Conservation (phyloP, 2,888 invertebrate species). For the Copidosoma aretas region DNA sequence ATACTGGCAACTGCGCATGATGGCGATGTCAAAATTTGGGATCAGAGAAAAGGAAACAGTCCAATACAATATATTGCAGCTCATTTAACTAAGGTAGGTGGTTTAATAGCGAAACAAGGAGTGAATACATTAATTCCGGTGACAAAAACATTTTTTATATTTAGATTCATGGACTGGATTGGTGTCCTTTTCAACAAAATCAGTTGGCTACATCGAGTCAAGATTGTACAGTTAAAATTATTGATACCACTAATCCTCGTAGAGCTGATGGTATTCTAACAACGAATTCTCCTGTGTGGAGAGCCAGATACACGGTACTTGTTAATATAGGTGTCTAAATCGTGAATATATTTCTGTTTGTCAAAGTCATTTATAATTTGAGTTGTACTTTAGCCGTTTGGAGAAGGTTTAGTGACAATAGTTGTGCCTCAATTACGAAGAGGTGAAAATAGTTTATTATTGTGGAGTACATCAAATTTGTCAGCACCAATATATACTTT, state of each 20-base stretch:
- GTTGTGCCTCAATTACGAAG: constrained; percentile 89
- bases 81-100: constrained; percentile 72
- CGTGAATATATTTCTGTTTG: constrained; percentile 1
- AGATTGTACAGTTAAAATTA: constrained; percentile 94
- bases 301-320: constrained; percentile 83
- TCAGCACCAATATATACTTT: constrained; percentile 86
- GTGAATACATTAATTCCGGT: background rate
- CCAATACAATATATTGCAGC: constrained; percentile 94
- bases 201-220: constrained; percentile 92
- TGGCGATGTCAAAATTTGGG: constrained; percentile 95
- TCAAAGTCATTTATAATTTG: constrained; percentile 20
- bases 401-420: constrained; percentile 88
- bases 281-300: constrained; percentile 89
- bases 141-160: background rate
- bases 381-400: constrained; percentile 77
- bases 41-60: constrained; percentile 83
- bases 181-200: constrained; percentile 87
- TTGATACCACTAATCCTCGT: constrained; percentile 86
- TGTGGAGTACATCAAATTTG: constrained; percentile 78
- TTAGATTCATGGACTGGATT: constrained; percentile 91
- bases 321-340: constrained; percentile 9
- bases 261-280: constrained; percentile 84
- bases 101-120: constrained; percentile 6
- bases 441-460: constrained; percentile 81
- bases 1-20: constrained; percentile 94